Evolutionary conservation across 2,113 vertebrate species (phyloP).

Genomic region (Lycaon pictus): DNA sequence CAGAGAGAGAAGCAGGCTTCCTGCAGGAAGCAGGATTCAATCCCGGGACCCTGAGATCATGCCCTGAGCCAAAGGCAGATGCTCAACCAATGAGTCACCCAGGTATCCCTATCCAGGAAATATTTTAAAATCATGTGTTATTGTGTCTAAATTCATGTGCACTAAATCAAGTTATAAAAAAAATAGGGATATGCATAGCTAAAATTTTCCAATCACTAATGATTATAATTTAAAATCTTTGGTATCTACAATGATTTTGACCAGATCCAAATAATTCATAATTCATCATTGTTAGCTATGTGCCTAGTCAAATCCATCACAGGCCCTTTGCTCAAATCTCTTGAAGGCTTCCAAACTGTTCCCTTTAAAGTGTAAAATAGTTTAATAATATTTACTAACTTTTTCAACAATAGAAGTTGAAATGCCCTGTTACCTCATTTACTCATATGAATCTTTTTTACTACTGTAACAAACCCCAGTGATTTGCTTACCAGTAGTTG

Average conservation of each 20-base stretch:
- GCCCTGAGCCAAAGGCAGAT: too few species aligned
- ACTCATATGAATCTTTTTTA: background rate
- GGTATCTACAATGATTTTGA: background rate
- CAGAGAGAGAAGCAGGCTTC: too few species aligned
- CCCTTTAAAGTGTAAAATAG: background rate
- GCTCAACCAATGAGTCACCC: too few species aligned
- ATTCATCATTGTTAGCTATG: background rate
- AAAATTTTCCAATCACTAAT: background rate
- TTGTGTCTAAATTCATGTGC: background rate
- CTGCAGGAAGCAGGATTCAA: too few species aligned
- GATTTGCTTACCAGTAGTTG: background rate
- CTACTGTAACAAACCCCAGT: background rate
- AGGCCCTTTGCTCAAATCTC: background rate
- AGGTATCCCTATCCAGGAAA: background rate
- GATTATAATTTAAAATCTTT: background rate
- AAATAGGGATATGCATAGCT: background rate
- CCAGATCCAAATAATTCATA: background rate
- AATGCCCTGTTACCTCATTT: background rate
- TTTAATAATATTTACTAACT: background rate
- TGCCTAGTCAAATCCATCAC: background rate
- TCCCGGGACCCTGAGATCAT: too few species aligned
- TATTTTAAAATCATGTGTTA: background rate
- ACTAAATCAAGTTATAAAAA: background rate
- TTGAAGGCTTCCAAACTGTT: background rate
- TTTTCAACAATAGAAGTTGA: background rate